Evolutionary conservation across 2,888 invertebrate genomes (phyloP), one percentile per base, ranked within the genome.

Genomic region (Spodoptera littoralis): DNA sequence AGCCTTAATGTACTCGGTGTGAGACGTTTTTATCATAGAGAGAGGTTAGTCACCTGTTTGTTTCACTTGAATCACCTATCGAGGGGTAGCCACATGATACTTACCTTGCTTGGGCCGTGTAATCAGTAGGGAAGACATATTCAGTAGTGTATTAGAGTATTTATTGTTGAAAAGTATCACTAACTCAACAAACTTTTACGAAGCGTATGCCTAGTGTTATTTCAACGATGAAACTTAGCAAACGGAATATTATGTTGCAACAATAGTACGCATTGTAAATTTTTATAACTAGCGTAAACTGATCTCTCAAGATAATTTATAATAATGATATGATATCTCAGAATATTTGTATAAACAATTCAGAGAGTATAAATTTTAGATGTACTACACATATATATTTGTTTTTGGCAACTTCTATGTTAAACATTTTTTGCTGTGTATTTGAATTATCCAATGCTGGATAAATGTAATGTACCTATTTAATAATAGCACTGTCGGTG

Each of bases 251-350:
- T 91, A 84, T 86, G 83, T 89, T 89, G 90, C 92, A 89, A 87
- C 89, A 87, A 91, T 88, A 90, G 86, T 88, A 85, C 87, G 87
- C 90, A 92, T 90, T 93, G 93, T 93, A 94, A 90, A 92, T 93
- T 93, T 92, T 92, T 91, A 93, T 92, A 92, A 90, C 91, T 94
- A 94, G 92, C 90, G 87, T 93, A 90, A 92, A 93, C 93, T 94
- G 94, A 94, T 94, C 94, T 94, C 94, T 93, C 92, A 90, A 89
- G 90, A 91, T 93, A 91, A 91, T 93, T 93, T 94, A 88, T 93
- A 92, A 90, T 90, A 90, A 91, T 88, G 83, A 90, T 93, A 90
- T 92, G 82, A 90, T 93, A 91, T 93, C 90, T 92, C 92, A 90
- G 87, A 90, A 90, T 92, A 92, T 92, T 89, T 92, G 92, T 92